Percentiles rank a stretch among this genome's conserved stretches.
Conservation (phyloP, 2,888 invertebrate species). For the Entomobrya multifasciata region DNA sequence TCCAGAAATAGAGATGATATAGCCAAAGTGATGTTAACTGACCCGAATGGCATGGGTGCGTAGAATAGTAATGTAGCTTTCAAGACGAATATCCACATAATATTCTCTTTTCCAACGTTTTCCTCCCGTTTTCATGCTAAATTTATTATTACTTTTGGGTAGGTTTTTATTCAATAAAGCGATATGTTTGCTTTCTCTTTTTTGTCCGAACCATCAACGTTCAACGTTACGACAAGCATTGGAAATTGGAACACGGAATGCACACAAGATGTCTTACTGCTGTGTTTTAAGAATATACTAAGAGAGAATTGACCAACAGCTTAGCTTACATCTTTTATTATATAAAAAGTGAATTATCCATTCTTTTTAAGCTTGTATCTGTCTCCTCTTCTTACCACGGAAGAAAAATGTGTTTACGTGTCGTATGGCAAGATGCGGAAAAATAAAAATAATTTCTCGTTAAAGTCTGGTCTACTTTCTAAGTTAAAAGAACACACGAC, state of each 20-base stretch:
- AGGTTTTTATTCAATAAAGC: constrained; percentile 60
- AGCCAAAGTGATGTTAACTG: constrained; percentile 71
- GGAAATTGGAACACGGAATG: too few relatives aligned
- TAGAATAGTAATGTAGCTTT: constrained; percentile 69
- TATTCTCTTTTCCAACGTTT: constrained; percentile 42
- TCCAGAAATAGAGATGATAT: constrained; percentile 52
- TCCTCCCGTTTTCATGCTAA: constrained; percentile 61
- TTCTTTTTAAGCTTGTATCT: constrained; percentile 16
- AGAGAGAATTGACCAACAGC: too few relatives aligned
- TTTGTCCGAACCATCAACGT: constrained; percentile 16
- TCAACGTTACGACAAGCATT: too few relatives aligned
- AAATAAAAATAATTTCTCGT: constrained; percentile 55
- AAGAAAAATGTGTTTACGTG: constrained; percentile 10
- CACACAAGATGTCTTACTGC: too few relatives aligned
- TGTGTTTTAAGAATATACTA: too few relatives aligned
- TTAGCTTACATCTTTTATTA: too few relatives aligned
- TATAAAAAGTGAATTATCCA: constrained; percentile 35
- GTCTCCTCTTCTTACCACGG: not conserved
- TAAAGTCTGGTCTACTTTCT: constrained; percentile 49
- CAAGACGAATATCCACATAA: constrained; percentile 70
- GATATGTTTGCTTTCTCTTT: constrained; percentile 1
- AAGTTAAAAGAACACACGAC: not conserved
- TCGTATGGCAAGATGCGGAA: constrained; percentile 41
- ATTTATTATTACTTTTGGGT: constrained; percentile 67
- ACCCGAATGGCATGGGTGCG: constrained; percentile 67